A percentile compares a stretch with the other conserved stretches of the same genome.
phyloP scores from a whole-genome alignment of 2,888 invertebrate species.

The Hypomecis atomaria region DNA sequence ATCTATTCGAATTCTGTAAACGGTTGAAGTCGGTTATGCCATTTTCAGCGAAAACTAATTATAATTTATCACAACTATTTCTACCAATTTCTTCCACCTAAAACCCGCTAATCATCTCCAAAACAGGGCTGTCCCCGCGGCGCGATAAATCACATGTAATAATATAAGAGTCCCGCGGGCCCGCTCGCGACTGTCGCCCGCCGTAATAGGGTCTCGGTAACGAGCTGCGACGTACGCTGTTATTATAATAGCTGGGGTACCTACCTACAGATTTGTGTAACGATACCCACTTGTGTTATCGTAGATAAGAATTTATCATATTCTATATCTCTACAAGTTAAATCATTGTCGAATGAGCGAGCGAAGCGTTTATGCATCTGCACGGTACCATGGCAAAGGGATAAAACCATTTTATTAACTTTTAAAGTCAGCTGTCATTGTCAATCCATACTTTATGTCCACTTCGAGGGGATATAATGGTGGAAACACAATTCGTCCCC shows the following conservation, averaged over 20 bases:
- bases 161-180: constrained; percentile 72
- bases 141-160: constrained; percentile 73
- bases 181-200: constrained; percentile 64
- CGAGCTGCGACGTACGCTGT: constrained; percentile 50
- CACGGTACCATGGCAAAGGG: no score
- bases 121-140: constrained; percentile 61
- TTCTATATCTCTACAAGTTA: neutral
- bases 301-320: neutral
- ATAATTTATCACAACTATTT: neutral
- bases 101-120: constrained; percentile 58
- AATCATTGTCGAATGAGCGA: no score
- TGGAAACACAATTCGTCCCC: no score
- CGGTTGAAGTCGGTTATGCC: no score
- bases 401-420: no score
- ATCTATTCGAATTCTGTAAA: neutral
- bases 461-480: no score
- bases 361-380: no score
- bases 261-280: constrained; percentile 14
- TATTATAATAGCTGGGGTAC: constrained; percentile 14
- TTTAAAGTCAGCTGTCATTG: no score
- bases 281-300: neutral
- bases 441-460: no score
- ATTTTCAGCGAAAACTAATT: neutral
- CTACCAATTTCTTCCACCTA: neutral
- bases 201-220: constrained; percentile 72